Conservation (phyloP, 1,140 invertebrate species). For the Drosophila hydei region DNA sequence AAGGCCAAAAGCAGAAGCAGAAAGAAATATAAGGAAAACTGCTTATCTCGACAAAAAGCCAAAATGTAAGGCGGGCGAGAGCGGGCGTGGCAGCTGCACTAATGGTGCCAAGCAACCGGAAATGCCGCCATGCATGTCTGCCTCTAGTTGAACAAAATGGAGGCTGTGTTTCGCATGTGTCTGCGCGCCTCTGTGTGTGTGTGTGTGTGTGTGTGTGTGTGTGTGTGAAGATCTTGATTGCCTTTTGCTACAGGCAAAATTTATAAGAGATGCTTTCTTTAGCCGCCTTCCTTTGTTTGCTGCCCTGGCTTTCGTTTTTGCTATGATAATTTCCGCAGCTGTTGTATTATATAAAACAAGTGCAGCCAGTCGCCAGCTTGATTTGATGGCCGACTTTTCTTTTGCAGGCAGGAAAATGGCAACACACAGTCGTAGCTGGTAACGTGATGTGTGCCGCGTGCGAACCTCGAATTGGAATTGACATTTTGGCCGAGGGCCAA, state of each 20-base stretch:
- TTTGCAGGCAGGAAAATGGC: slow-evolving; percentile 3
- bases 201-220: slow-evolving; percentile 24
- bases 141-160: slow-evolving; percentile 64
- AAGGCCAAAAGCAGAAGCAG: not conserved
- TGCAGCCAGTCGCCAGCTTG: slow-evolving; percentile 54
- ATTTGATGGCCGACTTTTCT: slow-evolving; percentile 52
- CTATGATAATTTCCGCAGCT: slow-evolving; percentile 79
- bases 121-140: slow-evolving; percentile 81
- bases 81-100: slow-evolving; percentile 73
- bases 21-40: slow-evolving; percentile 53
- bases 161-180: slow-evolving; percentile 66
- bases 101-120: slow-evolving; percentile 80
- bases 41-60: slow-evolving; percentile 80
- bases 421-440: slow-evolving; percentile 4
- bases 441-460: slow-evolving; percentile 63
- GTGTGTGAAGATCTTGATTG: slow-evolving; percentile 70
- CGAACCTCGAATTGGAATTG: slow-evolving; percentile 62
- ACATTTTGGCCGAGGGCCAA: slow-evolving; percentile 72
- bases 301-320: slow-evolving; percentile 45
- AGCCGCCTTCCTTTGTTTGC: not conserved
- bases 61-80: slow-evolving; percentile 36
- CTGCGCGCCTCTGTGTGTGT: not conserved
- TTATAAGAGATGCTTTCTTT: slow-evolving; percentile 35
- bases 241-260: slow-evolving; percentile 70
- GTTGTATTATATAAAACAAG: slow-evolving; percentile 65